phyloP scores from a whole-genome alignment of 64 coral and sea anemone species.

The Stylophora pistillata region DNA sequence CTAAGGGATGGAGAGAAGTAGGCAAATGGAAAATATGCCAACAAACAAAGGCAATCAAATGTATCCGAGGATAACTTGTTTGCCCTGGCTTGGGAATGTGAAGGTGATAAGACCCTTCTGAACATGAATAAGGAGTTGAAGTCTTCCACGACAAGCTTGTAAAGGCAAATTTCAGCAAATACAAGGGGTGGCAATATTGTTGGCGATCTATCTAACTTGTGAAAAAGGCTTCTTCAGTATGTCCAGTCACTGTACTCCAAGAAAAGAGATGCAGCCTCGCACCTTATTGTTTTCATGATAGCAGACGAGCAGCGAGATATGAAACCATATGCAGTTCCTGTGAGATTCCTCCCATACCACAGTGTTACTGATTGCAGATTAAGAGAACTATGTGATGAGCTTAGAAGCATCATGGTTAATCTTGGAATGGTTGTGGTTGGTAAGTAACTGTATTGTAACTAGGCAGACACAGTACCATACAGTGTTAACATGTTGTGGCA shows the following conservation, averaged over 20 bases:
- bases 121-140: slow-evolving; percentile 33
- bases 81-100: slow-evolving; percentile 67
- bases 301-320: slow-evolving; percentile 31
- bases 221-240: slow-evolving; percentile 18
- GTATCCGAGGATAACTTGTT: slow-evolving; percentile 59
- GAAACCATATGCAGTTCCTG: slow-evolving; percentile 72
- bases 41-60: slow-evolving; percentile 37
- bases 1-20: background rate
- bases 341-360: slow-evolving; percentile 10
- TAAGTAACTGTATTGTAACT: background rate
- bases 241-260: slow-evolving; percentile 44
- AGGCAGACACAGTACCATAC: background rate
- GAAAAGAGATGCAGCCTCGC: slow-evolving; percentile 21
- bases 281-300: slow-evolving; percentile 42
- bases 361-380: slow-evolving; percentile 33
- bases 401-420: slow-evolving; percentile 19
- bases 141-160: background rate
- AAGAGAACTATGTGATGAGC: slow-evolving; percentile 16
- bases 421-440: slow-evolving; percentile 56
- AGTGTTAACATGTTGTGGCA: background rate
- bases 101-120: slow-evolving; percentile 34
- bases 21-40: slow-evolving; percentile 13
- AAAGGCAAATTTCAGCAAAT: background rate
- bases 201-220: slow-evolving; percentile 3
- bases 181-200: slow-evolving; percentile 23